Conservation (phyloP, 1,140 invertebrate genomes). For the Scaptomyza montana region DNA sequence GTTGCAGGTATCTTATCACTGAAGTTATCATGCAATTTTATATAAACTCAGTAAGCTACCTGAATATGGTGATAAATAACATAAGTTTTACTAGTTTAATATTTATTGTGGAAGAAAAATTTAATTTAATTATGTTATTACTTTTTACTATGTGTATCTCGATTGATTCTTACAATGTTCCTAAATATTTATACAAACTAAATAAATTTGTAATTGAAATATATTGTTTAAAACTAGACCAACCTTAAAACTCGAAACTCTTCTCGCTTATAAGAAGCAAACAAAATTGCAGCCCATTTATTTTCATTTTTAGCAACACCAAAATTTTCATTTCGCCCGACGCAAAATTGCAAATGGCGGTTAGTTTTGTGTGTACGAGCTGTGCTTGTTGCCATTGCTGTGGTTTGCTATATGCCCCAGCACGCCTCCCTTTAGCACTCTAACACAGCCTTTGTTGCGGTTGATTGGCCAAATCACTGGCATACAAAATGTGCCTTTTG, state of each 20-base stretch:
- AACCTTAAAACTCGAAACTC: background rate
- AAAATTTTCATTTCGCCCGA: constrained; percentile 47
- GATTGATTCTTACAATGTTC: too few species aligned
- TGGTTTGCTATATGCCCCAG: constrained; percentile 5
- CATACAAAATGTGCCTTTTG: constrained; percentile 50
- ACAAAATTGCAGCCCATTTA: constrained; percentile 50
- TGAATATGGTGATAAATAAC: background rate
- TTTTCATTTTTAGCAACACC: constrained; percentile 60
- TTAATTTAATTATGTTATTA: too few species aligned
- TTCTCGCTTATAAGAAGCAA: constrained; percentile 10
- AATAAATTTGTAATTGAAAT: too few species aligned
- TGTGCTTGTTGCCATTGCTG: constrained; percentile 9
- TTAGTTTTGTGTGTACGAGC: constrained; percentile 8
- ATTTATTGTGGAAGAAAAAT: too few species aligned
- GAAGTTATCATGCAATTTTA: constrained; percentile 2
- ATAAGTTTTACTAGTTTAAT: too few species aligned
- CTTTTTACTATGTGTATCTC: too few species aligned
- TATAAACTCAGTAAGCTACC: background rate
- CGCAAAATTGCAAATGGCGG: constrained; percentile 52
- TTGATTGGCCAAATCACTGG: constrained; percentile 72
- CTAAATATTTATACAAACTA: too few species aligned
- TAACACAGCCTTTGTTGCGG: constrained; percentile 41
- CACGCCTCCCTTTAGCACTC: constrained; percentile 13
- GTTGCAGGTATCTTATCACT: background rate
- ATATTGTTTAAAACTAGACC: too few species aligned